Evolutionary conservation across 2,888 invertebrate species (phyloP).

Genomic region (Synergus itoensis): DNA sequence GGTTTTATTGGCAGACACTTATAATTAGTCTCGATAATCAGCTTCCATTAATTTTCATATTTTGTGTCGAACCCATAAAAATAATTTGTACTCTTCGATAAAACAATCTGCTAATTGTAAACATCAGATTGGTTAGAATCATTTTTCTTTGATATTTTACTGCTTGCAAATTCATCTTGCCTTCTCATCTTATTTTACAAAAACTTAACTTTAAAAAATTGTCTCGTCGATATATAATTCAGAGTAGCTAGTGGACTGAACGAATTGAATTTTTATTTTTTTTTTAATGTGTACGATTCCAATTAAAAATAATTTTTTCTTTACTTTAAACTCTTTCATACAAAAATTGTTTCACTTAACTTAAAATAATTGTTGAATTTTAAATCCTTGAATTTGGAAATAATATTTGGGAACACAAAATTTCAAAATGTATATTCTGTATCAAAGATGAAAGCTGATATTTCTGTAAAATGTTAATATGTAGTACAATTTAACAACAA

Average conservation of each 20-base stretch:
- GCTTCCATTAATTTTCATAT: slow-evolving; percentile 8
- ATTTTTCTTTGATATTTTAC: not conserved
- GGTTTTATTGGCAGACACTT: slow-evolving; percentile 83
- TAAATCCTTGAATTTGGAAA: not conserved
- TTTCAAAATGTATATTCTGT: slow-evolving; percentile 22
- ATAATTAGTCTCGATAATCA: slow-evolving; percentile 64
- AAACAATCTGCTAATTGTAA: not conserved
- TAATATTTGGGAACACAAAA: not conserved
- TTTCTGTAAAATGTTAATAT: not conserved
- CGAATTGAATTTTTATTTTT: not conserved
- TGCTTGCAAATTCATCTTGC: not conserved
- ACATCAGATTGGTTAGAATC: not conserved
- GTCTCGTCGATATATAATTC: not conserved
- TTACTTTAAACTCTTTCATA: no score
- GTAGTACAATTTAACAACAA: not conserved
- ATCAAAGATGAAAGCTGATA: slow-evolving; percentile 17
- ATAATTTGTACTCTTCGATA: not conserved
- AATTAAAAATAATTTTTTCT: no score
- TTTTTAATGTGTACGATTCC: no score
- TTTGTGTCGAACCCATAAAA: not conserved
- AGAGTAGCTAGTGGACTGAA: not conserved
- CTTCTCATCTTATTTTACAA: no score
- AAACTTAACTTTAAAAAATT: not conserved
- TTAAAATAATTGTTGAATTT: not conserved
- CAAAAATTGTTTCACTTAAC: no score